Conservation (phyloP, 2,113 vertebrate species). For the Antennarius striatus region DNA sequence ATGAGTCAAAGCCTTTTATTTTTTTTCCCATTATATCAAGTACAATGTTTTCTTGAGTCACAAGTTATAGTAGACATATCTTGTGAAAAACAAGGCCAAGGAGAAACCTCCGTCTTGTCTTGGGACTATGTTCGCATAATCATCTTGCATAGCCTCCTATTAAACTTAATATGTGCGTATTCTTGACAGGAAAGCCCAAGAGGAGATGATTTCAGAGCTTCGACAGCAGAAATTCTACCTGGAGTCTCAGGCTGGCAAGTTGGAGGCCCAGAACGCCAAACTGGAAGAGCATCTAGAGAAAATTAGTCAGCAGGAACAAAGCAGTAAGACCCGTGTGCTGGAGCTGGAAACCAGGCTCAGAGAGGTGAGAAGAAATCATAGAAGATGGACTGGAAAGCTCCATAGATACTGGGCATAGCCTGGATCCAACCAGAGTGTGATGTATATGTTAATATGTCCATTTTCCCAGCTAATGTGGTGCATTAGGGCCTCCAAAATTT, state of each 20-base stretch:
- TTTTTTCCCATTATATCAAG: neutral
- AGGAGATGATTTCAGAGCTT: conserved; percentile 99
- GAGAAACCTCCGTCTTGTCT: too few species aligned
- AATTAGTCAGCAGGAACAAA: conserved; percentile 95
- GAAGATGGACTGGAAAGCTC: neutral
- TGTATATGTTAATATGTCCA: neutral
- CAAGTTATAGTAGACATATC: neutral
- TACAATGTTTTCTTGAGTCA: neutral
- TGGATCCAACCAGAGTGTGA: neutral
- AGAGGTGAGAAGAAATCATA: conserved; percentile 81
- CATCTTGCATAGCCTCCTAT: neutral
- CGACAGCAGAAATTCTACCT: conserved; percentile 99
- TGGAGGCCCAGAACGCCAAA: conserved; percentile 97
- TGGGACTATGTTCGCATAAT: neutral
- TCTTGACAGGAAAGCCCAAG: conserved; percentile 93
- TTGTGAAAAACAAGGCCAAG: too few species aligned
- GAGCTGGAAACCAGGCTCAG: conserved; percentile 91
- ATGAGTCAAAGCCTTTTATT: too few species aligned
- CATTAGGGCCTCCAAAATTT: too few species aligned
- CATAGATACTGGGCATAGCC: neutral
- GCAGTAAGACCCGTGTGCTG: conserved; percentile 89
- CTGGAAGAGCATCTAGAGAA: conserved; percentile 98
- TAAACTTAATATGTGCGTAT: conserved; percentile 22
- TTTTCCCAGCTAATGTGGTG: neutral
- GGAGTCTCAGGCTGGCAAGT: conserved; percentile 96